phyloP scores from a whole-genome alignment of 2,113 vertebrate genomes.

The Caranx ignobilis region DNA sequence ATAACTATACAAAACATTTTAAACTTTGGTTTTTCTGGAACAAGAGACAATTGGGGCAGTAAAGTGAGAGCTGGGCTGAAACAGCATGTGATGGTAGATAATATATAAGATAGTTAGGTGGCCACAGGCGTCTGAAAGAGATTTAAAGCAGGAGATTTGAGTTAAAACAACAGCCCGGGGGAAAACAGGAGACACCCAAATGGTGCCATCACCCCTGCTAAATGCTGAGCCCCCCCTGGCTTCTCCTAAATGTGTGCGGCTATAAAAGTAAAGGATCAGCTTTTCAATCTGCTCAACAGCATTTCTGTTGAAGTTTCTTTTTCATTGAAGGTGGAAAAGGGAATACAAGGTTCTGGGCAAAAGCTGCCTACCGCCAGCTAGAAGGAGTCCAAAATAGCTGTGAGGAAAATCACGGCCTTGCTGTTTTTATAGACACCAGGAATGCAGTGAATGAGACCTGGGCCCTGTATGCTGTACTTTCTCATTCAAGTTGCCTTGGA shows the following conservation, averaged over 20 bases:
- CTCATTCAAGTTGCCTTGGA: slow-evolving; percentile 11
- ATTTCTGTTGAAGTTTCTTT: slow-evolving; percentile 42
- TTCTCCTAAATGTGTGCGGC: slow-evolving; percentile 32
- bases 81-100: not conserved
- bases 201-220: slow-evolving; percentile 31
- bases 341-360: slow-evolving; percentile 10
- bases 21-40: not conserved
- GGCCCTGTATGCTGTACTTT: not conserved
- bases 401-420: slow-evolving; percentile 29
- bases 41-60: not conserved
- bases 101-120: not conserved
- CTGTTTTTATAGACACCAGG: slow-evolving; percentile 34
- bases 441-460: slow-evolving; percentile 25
- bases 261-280: slow-evolving; percentile 38
- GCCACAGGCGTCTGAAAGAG: not conserved
- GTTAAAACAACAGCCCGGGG: slow-evolving; percentile 18
- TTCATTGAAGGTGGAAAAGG: slow-evolving; percentile 24
- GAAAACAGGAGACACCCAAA: slow-evolving; percentile 23
- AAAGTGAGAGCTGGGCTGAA: slow-evolving; percentile 17
- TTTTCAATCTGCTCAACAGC: slow-evolving; percentile 43
- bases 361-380: not conserved
- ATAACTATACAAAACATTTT: not conserved
- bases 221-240: slow-evolving; percentile 29
- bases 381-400: slow-evolving; percentile 24
- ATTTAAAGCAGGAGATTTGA: slow-evolving; percentile 22